Evolutionary conservation across 2,888 invertebrate genomes (phyloP).

Genomic region (Parascotia fuliginaria): DNA sequence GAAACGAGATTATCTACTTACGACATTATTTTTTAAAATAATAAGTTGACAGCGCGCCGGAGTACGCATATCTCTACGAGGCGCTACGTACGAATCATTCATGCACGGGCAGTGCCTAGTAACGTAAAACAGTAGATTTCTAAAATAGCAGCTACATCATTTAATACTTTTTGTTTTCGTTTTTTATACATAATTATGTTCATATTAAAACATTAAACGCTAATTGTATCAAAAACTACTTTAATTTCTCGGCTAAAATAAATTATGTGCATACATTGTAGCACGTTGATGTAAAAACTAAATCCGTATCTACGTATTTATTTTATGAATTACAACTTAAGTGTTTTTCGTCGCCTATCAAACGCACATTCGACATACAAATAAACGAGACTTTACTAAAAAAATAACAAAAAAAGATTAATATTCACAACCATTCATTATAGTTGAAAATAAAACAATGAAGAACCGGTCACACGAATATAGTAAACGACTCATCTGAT

Average conservation of each 20-base stretch:
- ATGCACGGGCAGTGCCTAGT: constrained; percentile 12
- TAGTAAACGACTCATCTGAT: background rate
- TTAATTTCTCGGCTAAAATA: background rate
- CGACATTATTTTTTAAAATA: constrained; percentile 23
- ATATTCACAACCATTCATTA: constrained; percentile 4
- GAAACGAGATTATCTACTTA: constrained; percentile 25
- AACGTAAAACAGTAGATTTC: constrained; percentile 13
- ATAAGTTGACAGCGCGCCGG: constrained; percentile 18
- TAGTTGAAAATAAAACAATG: constrained; percentile 1
- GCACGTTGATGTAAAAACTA: background rate
- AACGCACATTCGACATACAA: background rate
- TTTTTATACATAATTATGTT: background rate
- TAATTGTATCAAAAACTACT: background rate
- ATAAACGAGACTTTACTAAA: background rate
- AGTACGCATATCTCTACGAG: constrained; percentile 27
- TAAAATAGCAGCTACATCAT: background rate
- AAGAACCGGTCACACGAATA: background rate
- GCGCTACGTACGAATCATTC: constrained; percentile 21
- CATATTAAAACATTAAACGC: background rate
- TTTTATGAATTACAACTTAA: background rate
- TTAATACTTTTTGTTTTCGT: background rate
- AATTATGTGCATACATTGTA: constrained; percentile 2
- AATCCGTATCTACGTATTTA: background rate
- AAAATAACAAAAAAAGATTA: constrained; percentile 1
- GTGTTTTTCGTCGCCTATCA: background rate